These are phyloP conservation scores for Lonchura striata DNA, from an alignment of 2,113 vertebrate genomes.

Conservation along the genomic window DNA sequence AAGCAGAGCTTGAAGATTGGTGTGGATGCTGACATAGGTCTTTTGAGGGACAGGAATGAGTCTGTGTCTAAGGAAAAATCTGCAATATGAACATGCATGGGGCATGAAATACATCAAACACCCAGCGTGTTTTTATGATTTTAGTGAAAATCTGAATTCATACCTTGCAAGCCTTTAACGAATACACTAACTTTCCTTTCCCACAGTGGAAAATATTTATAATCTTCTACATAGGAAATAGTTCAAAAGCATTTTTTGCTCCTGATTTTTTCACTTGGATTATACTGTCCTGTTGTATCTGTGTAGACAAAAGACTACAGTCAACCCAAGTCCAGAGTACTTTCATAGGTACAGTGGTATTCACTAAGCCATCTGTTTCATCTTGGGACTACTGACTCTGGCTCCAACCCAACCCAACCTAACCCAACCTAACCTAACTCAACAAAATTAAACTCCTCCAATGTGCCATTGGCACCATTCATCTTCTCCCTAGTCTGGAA, in stretches of 20 bases:
- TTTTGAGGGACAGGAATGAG: neutral
- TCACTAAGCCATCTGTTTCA: neutral
- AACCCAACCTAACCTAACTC: neutral
- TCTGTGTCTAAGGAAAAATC: neutral
- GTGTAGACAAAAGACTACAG: neutral
- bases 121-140: neutral
- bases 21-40: neutral
- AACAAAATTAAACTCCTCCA: neutral
- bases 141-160: neutral
- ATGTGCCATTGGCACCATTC: rapidly evolving
- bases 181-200: neutral
- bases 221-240: neutral
- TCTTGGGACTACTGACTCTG: neutral
- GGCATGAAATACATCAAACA: neutral
- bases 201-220: neutral
- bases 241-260: neutral
- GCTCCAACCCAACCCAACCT: neutral
- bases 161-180: neutral
- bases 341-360: neutral
- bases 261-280: neutral
- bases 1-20: neutral
- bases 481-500: neutral
- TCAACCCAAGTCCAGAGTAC: neutral
- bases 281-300: neutral
- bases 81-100: rapidly evolving